phyloP scores from a whole-genome alignment of 2,113 vertebrate species.

The Xenopus laevis region DNA sequence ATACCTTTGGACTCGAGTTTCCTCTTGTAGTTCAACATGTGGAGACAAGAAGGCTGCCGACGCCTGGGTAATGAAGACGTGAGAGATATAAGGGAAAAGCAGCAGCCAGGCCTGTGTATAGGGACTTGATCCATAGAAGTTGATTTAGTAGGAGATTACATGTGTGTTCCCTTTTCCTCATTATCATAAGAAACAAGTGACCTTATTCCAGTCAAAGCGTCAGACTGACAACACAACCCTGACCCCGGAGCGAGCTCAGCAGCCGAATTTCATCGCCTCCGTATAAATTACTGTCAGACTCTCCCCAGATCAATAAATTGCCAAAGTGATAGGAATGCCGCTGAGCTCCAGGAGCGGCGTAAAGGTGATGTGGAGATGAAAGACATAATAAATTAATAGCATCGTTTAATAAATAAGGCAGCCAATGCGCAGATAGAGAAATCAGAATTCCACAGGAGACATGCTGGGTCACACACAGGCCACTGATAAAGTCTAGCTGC shows the following conservation, averaged over 20 bases:
- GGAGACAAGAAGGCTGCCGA: too few relatives aligned
- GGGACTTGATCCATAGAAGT: neutral
- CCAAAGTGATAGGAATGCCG: constrained; percentile 15
- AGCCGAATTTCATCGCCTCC: constrained; percentile 9
- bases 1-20: too few relatives aligned
- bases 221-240: neutral
- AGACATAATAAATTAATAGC: constrained; percentile 7
- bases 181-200: constrained; percentile 12
- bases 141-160: constrained; percentile 21
- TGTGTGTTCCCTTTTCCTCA: constrained; percentile 6
- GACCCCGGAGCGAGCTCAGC: neutral
- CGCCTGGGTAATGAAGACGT: too few relatives aligned
- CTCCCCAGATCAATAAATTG: constrained; percentile 24
- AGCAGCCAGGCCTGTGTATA: too few relatives aligned
- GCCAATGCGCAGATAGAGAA: neutral
- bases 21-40: too few relatives aligned
- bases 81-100: too few relatives aligned
- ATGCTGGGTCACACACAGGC: too few relatives aligned
- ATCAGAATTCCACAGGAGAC: too few relatives aligned
- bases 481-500: too few relatives aligned
- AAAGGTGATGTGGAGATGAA: neutral
- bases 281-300: constrained; percentile 26
- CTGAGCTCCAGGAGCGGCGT: neutral
- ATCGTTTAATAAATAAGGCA: neutral
- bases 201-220: constrained; percentile 37